These are phyloP conservation scores for Platycnemis pennipes DNA, from an alignment of 2,888 invertebrate species.

Conservation along the genomic window DNA sequence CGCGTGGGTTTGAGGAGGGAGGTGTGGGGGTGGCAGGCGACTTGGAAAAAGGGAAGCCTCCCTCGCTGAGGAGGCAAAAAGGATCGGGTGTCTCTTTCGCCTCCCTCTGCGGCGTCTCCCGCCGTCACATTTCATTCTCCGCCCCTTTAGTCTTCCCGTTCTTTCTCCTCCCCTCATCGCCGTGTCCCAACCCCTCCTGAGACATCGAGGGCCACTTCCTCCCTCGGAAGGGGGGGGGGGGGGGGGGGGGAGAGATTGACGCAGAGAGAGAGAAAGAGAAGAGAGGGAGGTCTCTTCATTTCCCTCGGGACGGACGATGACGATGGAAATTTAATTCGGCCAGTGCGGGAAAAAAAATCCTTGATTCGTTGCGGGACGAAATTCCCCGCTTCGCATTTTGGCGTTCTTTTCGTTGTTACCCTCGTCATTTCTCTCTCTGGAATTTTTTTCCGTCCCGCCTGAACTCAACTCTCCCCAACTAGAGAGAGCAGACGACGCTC, in stretches of 20 bases:
- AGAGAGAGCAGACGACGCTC: background rate
- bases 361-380: background rate
- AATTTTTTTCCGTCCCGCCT: background rate
- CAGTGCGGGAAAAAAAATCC: background rate
- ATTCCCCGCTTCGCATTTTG: background rate
- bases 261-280: background rate
- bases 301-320: background rate
- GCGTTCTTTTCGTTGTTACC: background rate
- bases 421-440: background rate
- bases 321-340: constrained; percentile 21
- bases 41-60: background rate
- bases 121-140: constrained; percentile 5
- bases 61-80: background rate
- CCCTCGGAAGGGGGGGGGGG: background rate
- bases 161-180: background rate
- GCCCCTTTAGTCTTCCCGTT: background rate
- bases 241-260: background rate
- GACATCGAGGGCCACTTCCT: background rate
- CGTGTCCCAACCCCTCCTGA: background rate
- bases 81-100: background rate
- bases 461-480: background rate
- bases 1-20: background rate
- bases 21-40: background rate
- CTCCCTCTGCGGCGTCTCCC: background rate
- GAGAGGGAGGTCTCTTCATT: background rate